Percentiles rank a stretch among this genome's conserved stretches.
Conservation (phyloP, 2,888 invertebrate species). For the Chelonus formosanus region DNA sequence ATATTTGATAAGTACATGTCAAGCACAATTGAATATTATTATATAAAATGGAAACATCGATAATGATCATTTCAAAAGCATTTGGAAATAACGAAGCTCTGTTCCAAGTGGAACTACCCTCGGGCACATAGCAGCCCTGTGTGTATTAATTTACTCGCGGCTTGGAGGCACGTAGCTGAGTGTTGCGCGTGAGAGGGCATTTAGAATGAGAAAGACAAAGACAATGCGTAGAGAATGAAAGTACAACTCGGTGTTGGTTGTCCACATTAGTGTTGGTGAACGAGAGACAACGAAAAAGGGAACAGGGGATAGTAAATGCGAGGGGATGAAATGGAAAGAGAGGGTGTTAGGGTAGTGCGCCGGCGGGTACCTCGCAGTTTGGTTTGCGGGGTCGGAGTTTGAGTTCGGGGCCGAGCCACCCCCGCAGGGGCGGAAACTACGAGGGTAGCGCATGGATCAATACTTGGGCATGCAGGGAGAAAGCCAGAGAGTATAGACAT, state of each 20-base stretch:
- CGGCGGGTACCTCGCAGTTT: conserved; percentile 40
- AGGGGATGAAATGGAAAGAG: conserved; percentile 40
- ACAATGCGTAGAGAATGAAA: neutral
- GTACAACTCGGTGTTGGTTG: neutral
- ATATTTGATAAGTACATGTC: neutral
- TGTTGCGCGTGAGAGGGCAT: conserved; percentile 1
- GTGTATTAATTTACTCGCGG: conserved; percentile 28
- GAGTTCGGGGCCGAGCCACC: conserved; percentile 34
- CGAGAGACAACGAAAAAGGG: conserved; percentile 23
- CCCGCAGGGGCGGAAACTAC: conserved; percentile 35
- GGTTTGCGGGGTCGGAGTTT: conserved; percentile 47
- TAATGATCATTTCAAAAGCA: conserved; percentile 6
- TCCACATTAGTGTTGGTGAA: conserved; percentile 14
- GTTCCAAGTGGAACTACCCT: conserved; percentile 7
- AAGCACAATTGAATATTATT: neutral
- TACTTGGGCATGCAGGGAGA: conserved; percentile 27
- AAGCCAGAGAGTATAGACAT: conserved; percentile 34
- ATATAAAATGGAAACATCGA: conserved; percentile 6
- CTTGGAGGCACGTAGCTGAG: conserved; percentile 10
- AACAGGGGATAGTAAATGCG: conserved; percentile 34
- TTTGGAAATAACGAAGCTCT: conserved; percentile 4
- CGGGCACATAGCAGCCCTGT: neutral
- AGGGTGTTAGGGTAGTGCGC: conserved; percentile 21
- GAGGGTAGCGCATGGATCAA: conserved; percentile 32
- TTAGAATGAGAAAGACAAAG: neutral